Conservation (phyloP, 53 echinoderm and acorn worm genomes). For the Echinometra lucunter region DNA sequence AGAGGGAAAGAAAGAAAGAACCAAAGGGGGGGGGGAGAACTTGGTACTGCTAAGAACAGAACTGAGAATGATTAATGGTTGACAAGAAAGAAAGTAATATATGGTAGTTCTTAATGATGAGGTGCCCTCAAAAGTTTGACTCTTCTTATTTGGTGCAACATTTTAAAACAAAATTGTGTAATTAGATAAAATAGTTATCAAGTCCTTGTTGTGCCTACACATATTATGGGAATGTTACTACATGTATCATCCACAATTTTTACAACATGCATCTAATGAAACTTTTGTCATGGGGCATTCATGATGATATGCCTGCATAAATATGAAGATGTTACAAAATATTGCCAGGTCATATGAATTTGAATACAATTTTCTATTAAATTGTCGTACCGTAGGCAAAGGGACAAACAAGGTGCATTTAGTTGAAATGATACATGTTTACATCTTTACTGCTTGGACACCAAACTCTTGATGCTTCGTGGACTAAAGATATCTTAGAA, state of each 20-base stretch:
- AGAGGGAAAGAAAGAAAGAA: background rate
- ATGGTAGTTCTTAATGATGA: background rate
- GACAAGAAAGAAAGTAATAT: background rate
- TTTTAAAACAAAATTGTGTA: background rate
- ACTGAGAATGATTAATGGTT: too few species aligned
- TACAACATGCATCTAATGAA: background rate
- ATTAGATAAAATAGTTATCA: background rate
- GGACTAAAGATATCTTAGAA: too few species aligned
- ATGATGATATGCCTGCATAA: too few species aligned
- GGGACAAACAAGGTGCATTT: too few species aligned
- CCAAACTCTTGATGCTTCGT: too few species aligned
- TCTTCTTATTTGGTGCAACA: background rate
- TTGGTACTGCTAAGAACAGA: background rate
- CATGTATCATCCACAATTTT: background rate
- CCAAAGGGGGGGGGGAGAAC: background rate
- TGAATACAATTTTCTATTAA: too few species aligned
- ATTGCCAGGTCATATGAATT: too few species aligned
- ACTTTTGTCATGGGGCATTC: background rate
- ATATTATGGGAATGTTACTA: background rate
- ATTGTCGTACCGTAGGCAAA: too few species aligned
- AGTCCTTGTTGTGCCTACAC: background rate
- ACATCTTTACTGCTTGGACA: too few species aligned
- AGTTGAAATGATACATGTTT: too few species aligned
- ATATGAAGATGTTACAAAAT: too few species aligned
- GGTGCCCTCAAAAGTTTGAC: background rate